Evolutionary conservation across 1,140 invertebrate genomes (phyloP).

Genomic region (Hyles euphorbiae): DNA sequence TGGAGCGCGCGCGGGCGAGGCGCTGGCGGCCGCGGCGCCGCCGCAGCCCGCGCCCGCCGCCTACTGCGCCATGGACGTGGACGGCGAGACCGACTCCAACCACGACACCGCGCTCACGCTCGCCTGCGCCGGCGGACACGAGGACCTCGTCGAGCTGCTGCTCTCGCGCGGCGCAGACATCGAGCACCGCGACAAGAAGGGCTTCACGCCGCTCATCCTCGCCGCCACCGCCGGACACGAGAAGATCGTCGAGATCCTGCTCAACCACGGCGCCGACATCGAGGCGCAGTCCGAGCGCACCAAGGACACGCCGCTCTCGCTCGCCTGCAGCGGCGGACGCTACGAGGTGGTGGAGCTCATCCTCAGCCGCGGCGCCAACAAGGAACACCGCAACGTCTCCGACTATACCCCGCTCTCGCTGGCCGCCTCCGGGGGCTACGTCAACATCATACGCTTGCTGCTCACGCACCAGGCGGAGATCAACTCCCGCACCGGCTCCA

Average conservation of each 20-base stretch:
- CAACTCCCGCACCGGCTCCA: constrained; percentile 97
- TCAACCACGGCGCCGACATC: constrained; percentile 95
- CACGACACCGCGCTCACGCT: constrained; percentile 98
- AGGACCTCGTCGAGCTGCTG: constrained; percentile 94
- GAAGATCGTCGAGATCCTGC: constrained; percentile 94
- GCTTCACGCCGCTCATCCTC: constrained; percentile 97
- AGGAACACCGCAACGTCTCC: constrained; percentile 99
- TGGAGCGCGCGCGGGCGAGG: constrained; percentile 22
- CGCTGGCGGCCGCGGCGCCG: constrained; percentile 30
- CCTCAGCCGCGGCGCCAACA: constrained; percentile 92
- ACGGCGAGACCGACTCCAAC: constrained; percentile 98
- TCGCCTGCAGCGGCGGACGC: constrained; percentile 97
- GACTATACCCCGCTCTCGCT: constrained; percentile 99
- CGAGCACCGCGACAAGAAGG: constrained; percentile 99
- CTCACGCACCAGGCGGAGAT: constrained; percentile 95
- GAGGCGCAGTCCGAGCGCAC: constrained; percentile 99
- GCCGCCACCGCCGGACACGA: constrained; percentile 98
- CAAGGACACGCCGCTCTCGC: constrained; percentile 97
- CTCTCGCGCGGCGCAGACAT: constrained; percentile 94
- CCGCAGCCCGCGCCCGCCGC: constrained; percentile 72
- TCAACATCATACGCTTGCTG: constrained; percentile 98
- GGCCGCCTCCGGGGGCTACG: constrained; percentile 98
- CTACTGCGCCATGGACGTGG: constrained; percentile 89
- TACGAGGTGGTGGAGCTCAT: constrained; percentile 98
- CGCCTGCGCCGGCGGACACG: constrained; percentile 97